These are phyloP conservation scores for Poicephalus gulielmi DNA, from an alignment of 2,113 vertebrate genomes.

Conservation along the genomic window DNA sequence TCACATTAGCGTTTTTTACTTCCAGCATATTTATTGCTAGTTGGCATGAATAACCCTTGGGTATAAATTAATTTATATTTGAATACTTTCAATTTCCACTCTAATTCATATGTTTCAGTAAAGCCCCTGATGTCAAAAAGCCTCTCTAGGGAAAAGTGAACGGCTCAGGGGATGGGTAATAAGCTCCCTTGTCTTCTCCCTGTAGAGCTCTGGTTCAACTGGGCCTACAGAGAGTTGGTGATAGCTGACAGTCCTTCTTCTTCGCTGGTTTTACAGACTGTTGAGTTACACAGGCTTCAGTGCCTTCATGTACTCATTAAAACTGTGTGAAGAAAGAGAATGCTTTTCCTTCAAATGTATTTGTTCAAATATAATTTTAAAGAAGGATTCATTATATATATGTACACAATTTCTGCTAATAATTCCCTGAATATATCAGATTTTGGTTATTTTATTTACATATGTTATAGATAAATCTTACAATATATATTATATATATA, in stretches of 20 bases:
- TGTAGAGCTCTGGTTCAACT: background rate
- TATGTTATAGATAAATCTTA: background rate
- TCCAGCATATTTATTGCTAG: conserved; percentile 65
- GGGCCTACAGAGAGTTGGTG: background rate
- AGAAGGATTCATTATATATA: background rate
- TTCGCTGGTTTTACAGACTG: background rate
- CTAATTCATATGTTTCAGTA: conserved; percentile 66
- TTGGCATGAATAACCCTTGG: conserved; percentile 59
- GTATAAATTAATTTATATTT: conserved; percentile 74
- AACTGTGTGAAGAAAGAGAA: background rate
- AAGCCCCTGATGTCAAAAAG: conserved; percentile 39
- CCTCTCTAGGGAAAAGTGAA: conserved; percentile 13
- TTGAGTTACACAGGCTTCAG: background rate
- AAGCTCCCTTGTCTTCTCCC: conserved; percentile 21
- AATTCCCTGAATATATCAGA: accelerated
- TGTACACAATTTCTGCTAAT: background rate
- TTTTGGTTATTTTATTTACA: background rate
- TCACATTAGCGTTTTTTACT: conserved; percentile 58
- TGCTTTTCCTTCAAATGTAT: background rate
- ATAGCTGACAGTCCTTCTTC: background rate
- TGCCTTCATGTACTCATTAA: background rate
- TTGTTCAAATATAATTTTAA: background rate
- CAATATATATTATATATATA: no score
- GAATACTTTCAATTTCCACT: conserved; percentile 69
- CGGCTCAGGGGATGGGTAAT: conserved; percentile 35